phyloP scores from a whole-genome alignment of 92 coral and sea anemone genomes.

The Umimayanthus kanabou region DNA sequence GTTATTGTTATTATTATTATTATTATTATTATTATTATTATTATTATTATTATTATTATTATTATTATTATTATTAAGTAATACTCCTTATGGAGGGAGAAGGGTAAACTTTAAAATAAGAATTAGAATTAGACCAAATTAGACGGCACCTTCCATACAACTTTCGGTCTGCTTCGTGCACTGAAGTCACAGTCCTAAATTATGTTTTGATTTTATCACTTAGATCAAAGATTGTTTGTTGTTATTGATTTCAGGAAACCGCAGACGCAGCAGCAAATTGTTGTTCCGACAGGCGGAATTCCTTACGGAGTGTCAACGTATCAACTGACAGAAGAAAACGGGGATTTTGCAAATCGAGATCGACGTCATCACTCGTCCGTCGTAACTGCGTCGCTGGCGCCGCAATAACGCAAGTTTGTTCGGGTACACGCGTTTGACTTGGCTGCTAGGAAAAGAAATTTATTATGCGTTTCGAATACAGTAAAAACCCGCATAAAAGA shows the following conservation, averaged over 20 bases:
- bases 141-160: too few relatives aligned
- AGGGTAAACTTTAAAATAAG: too few relatives aligned
- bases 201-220: neutral
- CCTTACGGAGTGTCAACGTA: conserved; percentile 91
- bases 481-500: too few relatives aligned
- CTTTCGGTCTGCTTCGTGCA: too few relatives aligned
- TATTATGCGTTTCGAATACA: neutral
- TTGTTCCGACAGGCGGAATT: conserved; percentile 76
- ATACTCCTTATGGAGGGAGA: too few relatives aligned
- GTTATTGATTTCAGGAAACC: conserved; percentile 58
- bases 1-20: too few relatives aligned
- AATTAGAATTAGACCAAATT: too few relatives aligned
- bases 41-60: too few relatives aligned
- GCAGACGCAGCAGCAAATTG: conserved; percentile 82
- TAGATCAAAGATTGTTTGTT: too few relatives aligned
- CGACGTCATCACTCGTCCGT: conserved; percentile 95
- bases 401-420: conserved; percentile 47
- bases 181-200: too few relatives aligned
- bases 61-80: too few relatives aligned
- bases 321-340: conserved; percentile 96
- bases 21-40: too few relatives aligned
- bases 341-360: conserved; percentile 97
- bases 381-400: conserved; percentile 76
- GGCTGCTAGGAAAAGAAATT: neutral
- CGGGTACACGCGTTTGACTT: neutral